Percentiles rank a stretch among this genome's conserved stretches.
These are phyloP conservation scores for Elgonia sp. DNA, from an alignment of 2,888 invertebrate species.

Conservation along the genomic window DNA sequence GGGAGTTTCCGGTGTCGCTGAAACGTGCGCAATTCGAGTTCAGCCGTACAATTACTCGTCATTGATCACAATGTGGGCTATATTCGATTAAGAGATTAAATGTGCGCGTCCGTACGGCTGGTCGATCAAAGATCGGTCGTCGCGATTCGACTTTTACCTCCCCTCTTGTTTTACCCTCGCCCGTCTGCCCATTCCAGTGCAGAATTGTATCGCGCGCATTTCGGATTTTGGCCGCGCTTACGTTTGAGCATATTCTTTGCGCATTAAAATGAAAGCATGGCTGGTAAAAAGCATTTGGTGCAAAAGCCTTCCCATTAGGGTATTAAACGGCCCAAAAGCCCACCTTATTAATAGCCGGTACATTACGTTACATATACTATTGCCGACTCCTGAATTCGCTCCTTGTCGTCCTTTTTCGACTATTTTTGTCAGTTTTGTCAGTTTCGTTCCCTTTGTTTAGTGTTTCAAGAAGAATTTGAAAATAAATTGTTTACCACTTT, in stretches of 20 bases:
- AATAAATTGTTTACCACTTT: too few relatives aligned
- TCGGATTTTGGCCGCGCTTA: slow-evolving; percentile 52
- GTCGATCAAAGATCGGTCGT: slow-evolving; percentile 82
- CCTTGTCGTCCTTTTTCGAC: slow-evolving; percentile 11
- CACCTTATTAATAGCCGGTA: slow-evolving; percentile 50
- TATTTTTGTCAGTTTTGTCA: too few relatives aligned
- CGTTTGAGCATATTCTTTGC: slow-evolving; percentile 61
- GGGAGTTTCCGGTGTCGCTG: slow-evolving; percentile 46
- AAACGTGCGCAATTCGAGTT: slow-evolving; percentile 55
- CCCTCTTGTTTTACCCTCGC: background rate
- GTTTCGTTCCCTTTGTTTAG: background rate
- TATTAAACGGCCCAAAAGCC: slow-evolving; percentile 75
- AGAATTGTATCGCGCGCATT: slow-evolving; percentile 58
- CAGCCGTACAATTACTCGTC: slow-evolving; percentile 49
- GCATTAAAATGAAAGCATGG: slow-evolving; percentile 64
- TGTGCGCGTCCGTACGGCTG: slow-evolving; percentile 76
- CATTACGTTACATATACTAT: slow-evolving; percentile 52
- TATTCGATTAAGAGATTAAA: slow-evolving; percentile 76
- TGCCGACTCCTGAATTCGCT: slow-evolving; percentile 24
- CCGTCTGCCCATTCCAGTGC: slow-evolving; percentile 71
- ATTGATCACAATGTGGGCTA: slow-evolving; percentile 68
- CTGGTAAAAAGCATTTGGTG: slow-evolving; percentile 69
- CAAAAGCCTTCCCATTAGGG: slow-evolving; percentile 77
- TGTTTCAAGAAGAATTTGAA: background rate
- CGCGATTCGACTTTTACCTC: slow-evolving; percentile 29